Base-by-base conservation (phyloP, 1,140 invertebrate genomes). In the Lepidotrigona ventralis region DNA sequence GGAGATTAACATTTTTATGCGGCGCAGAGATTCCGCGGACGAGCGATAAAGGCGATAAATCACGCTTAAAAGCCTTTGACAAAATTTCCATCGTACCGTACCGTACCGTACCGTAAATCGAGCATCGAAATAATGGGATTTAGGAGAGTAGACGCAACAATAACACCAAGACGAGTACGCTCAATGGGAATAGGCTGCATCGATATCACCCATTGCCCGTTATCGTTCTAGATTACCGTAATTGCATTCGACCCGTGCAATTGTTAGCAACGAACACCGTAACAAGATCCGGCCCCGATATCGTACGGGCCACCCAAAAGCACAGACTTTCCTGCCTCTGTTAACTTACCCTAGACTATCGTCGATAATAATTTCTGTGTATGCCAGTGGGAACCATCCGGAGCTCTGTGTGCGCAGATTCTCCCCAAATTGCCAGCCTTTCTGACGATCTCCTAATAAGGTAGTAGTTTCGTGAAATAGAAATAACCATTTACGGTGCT, bases 401-500 rank as follows among this genome's bases (percentile, higher is more conserved):
- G 97, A 97, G 89, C 97, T 96, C 91, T 98, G 97, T 39, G 97
- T 98, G 23, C 98, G 95, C 82, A 98, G 93, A 93, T 99, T 99
- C 92, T 99, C 98, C 39, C 98, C 98, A 91, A 98, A 99, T 92
- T 99, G 98, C 98, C 98, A 99, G 68, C 98, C 98, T 92, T 98
- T 98, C 90, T 97, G 98, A 84, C 98, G 95, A 88, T 98, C 98
- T 58, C 95, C 95, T 96, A 85, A 72, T 85, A 85, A 83, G 15
- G 46, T 51, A 11, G 46, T 51, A 81, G 39, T 84, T 85, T 68
- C 56, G 60, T 78, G 46, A 78, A 83, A 78, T 56, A 77, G 60
- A 70, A 29, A 73, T 86, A 73, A 71, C 74, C 69, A 51, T 70
- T 60, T 54, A 60, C 60, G 77, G 21, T 3, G 56, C 0, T 58